A percentile compares a stretch with the other conserved stretches of the same genome.
Evolutionary conservation across 2,888 invertebrate genomes (phyloP).

Genomic region (Cephus sareptanus): DNA sequence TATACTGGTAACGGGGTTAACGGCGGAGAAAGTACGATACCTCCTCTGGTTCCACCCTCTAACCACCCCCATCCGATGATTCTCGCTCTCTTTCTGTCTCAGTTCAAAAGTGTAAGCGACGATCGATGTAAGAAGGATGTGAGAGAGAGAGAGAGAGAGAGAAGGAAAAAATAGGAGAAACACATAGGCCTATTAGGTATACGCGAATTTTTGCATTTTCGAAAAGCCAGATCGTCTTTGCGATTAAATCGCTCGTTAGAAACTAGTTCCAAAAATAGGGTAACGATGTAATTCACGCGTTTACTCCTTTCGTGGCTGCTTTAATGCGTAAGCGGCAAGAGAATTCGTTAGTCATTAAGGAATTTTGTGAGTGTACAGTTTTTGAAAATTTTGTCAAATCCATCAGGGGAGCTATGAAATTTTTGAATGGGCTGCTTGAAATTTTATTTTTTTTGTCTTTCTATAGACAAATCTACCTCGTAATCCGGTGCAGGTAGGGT

Average conservation of each 20-base stretch:
- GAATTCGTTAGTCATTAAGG: neutral
- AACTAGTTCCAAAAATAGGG: neutral
- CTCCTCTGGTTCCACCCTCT: neutral
- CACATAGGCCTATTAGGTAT: neutral
- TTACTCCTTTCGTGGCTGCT: neutral
- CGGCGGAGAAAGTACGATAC: conserved; percentile 17
- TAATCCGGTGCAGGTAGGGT: neutral
- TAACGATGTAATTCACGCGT: neutral
- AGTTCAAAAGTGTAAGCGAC: neutral
- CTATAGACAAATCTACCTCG: neutral
- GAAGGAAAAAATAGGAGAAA: neutral
- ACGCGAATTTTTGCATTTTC: neutral
- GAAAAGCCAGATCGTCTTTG: neutral
- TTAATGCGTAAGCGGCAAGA: neutral
- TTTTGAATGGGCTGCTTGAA: neutral
- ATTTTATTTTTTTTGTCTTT: neutral
- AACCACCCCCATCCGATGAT: neutral
- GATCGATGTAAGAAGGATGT: neutral
- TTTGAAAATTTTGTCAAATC: neutral
- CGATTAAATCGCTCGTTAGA: neutral
- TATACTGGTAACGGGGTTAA: conserved; percentile 34
- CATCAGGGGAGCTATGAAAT: neutral
- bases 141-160: neutral
- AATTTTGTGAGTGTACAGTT: neutral
- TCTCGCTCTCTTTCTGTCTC: neutral